Base-by-base conservation (phyloP, 1,140 invertebrate genomes). In the Scylla paramamosain region DNA sequence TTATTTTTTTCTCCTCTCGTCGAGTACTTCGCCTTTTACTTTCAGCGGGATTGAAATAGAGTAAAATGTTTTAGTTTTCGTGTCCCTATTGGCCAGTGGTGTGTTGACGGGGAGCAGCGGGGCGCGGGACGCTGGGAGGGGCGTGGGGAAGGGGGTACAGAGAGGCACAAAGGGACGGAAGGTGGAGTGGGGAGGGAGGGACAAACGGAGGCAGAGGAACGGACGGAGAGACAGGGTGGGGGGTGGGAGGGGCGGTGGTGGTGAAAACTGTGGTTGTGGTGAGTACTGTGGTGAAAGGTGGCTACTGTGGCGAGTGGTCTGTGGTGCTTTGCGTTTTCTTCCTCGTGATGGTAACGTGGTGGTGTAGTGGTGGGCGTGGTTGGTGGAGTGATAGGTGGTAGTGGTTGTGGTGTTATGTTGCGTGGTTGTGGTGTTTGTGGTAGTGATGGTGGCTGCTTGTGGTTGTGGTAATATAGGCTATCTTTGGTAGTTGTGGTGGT, bases 41-140 rank as follows among this genome's bases (percentile, higher is more conserved):
- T 77, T 77, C 20, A 77, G 16, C 25, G n/a, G 67, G 67, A n/a
- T 77, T n/a, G 67, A 77, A 77, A 77, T 20, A n/a, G 52, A 59
- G 67, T n/a, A 77, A 77, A 77, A 77, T 77, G 67, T 77, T 77
- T 77, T 77, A n/a, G 67, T 77, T 77, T 77, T n/a, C 67, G 67
- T n/a, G 20, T 77, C 16, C 67, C 67, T 77, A 77, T 77, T 77
- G 67, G 67, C 20, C 20, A n/a, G 20, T 20, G 67, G 20, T 77
- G 67, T 77, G 67, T 77, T 39, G 87, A 88, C 31, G 46, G 14
- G 6, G 87, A 39, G 14, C 46, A 45, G 87, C 32, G 32, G 46
- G 32, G 46, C 32, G 87, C 2, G 32, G 32, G 46, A 32, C 84
- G n/a, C 28, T 16, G 87, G 32, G 87, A 46, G n/a, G 32, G 67